Percentiles rank a stretch among this genome's conserved stretches.
phyloP scores from a whole-genome alignment of 2,888 invertebrate genomes.

The Temnothorax unifasciatus region DNA sequence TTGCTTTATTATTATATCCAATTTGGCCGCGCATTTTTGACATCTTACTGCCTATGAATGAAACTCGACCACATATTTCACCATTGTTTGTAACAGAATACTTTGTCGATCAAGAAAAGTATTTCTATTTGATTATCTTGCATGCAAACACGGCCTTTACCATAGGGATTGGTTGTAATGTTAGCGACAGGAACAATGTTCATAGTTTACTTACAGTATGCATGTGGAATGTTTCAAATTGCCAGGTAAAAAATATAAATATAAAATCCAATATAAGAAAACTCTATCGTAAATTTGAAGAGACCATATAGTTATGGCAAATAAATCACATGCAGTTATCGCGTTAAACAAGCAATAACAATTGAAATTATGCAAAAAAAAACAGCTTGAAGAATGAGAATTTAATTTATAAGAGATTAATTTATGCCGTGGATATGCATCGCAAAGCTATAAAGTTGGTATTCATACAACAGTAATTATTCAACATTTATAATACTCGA shows the following conservation, averaged over 20 bases:
- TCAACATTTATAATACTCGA: background rate
- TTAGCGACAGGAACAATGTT: background rate
- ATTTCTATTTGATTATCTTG: background rate
- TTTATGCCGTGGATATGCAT: conserved; percentile 16
- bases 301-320: background rate
- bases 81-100: background rate
- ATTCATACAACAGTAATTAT: background rate
- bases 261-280: background rate
- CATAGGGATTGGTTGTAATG: background rate
- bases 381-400: background rate
- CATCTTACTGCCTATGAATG: background rate
- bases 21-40: background rate
- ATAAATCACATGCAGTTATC: conserved; percentile 20
- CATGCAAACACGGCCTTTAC: background rate
- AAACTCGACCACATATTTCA: background rate
- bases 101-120: conserved; percentile 25
- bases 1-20: background rate
- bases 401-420: background rate
- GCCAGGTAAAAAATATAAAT: conserved; percentile 1
- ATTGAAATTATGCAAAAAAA: background rate
- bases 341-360: background rate
- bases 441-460: conserved; percentile 31
- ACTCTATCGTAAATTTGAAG: background rate
- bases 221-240: conserved; percentile 24
- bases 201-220: background rate